Evolutionary conservation across 2,888 invertebrate species (phyloP).

Genomic region (Rugalucina vietnamica): DNA sequence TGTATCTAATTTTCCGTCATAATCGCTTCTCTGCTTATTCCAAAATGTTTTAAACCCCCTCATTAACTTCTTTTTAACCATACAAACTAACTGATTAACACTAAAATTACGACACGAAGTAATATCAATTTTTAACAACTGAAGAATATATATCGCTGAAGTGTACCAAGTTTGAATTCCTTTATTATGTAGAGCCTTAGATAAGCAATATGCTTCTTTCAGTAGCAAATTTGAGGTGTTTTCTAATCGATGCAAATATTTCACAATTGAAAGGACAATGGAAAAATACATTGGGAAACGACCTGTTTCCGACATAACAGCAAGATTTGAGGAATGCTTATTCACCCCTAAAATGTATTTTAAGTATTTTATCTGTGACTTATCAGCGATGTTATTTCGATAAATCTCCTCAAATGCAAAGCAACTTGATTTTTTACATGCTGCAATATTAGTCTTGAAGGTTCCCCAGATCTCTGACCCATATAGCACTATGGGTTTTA

Average conservation of each 20-base stretch:
- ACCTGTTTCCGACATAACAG: background rate
- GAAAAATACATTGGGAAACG: slow-evolving; percentile 1
- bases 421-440: background rate
- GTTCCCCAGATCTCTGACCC: background rate
- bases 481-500: background rate
- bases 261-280: background rate
- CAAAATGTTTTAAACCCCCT: background rate
- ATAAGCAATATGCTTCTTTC: background rate
- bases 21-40: background rate
- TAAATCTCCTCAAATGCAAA: slow-evolving; percentile 1
- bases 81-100: background rate
- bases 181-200: background rate
- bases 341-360: background rate
- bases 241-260: background rate
- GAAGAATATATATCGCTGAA: background rate
- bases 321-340: background rate
- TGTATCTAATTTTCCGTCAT: background rate
- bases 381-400: background rate
- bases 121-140: background rate
- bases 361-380: background rate
- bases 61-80: background rate
- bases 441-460: background rate
- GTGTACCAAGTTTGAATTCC: background rate
- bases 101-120: background rate
- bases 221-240: background rate